These are phyloP conservation scores for Aphis craccivora DNA, from an alignment of 1,140 invertebrate genomes.

Conservation along the genomic window DNA sequence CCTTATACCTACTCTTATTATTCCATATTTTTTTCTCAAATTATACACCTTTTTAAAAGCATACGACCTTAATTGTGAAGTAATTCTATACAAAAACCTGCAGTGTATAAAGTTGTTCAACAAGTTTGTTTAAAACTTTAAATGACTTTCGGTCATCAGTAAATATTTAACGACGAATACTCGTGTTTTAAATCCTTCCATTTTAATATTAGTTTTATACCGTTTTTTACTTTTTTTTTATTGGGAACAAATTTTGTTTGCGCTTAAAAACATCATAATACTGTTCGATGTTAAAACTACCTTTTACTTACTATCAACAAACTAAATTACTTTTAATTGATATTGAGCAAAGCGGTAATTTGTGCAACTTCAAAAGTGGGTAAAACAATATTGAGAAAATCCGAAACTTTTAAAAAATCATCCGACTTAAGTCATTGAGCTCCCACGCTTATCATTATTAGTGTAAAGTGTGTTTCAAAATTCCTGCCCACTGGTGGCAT, in stretches of 20 bases:
- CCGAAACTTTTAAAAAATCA: neutral
- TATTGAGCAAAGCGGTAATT: neutral
- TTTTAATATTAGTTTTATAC: constrained; percentile 8
- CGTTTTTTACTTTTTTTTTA: neutral
- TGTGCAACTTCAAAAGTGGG: neutral
- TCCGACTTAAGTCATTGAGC: neutral
- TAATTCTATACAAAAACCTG: neutral
- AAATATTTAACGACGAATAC: constrained; percentile 15
- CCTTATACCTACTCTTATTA: neutral
- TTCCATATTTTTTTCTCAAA: neutral
- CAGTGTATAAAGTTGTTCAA: neutral
- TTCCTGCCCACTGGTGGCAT: neutral
- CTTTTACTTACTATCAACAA: neutral
- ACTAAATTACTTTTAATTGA: constrained; percentile 34
- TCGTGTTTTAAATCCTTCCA: neutral
- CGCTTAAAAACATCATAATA: neutral
- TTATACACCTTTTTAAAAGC: neutral
- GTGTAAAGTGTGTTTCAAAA: neutral
- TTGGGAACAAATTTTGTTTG: neutral
- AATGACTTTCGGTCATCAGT: neutral
- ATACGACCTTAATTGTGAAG: neutral
- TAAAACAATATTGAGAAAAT: neutral
- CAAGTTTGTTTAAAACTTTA: constrained; percentile 1
- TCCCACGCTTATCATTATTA: neutral
- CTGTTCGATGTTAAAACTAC: neutral